Evolutionary conservation across 2,888 invertebrate genomes (phyloP).

Genomic region (Falcaria lacertinaria): DNA sequence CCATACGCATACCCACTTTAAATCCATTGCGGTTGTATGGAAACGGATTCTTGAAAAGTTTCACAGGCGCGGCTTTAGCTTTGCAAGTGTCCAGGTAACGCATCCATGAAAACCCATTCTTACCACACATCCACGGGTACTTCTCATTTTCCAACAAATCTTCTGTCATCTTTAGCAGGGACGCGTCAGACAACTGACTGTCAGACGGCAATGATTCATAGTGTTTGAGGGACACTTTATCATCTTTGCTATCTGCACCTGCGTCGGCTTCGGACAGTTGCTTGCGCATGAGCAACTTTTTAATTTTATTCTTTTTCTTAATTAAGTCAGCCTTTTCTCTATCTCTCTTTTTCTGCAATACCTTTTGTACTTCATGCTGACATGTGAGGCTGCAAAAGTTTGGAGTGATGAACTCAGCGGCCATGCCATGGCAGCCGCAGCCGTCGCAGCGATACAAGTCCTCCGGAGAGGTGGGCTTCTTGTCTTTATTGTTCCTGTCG

Average conservation of each 20-base stretch:
- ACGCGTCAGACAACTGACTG: slow-evolving; percentile 36
- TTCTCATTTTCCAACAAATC: slow-evolving; percentile 62
- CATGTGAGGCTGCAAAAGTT: slow-evolving; percentile 88
- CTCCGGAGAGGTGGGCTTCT: slow-evolving; percentile 81
- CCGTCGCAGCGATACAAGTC: slow-evolving; percentile 89
- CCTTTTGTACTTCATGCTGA: slow-evolving; percentile 71
- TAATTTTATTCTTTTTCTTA: slow-evolving; percentile 67
- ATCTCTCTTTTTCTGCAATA: slow-evolving; percentile 59
- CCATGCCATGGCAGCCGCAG: slow-evolving; percentile 92
- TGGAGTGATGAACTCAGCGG: slow-evolving; percentile 89
- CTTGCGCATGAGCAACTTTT: slow-evolving; percentile 61
- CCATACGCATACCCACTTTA: slow-evolving; percentile 92
- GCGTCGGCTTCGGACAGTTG: slow-evolving; percentile 54
- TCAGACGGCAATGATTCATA: slow-evolving; percentile 45
- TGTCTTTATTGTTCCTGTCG: slow-evolving; percentile 52
- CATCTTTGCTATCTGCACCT: slow-evolving; percentile 40
- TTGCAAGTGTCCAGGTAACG: slow-evolving; percentile 86
- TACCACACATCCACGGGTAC: slow-evolving; percentile 85
- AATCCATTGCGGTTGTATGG: slow-evolving; percentile 88
- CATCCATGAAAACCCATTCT: slow-evolving; percentile 88
- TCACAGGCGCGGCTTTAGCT: slow-evolving; percentile 86
- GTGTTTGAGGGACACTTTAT: slow-evolving; percentile 39
- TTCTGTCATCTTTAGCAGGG: slow-evolving; percentile 50
- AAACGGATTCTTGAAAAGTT: slow-evolving; percentile 89
- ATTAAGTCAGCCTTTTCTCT: slow-evolving; percentile 53